Base-by-base conservation (phyloP, 2,888 invertebrate species). In the Argynnis bischoffii region DNA sequence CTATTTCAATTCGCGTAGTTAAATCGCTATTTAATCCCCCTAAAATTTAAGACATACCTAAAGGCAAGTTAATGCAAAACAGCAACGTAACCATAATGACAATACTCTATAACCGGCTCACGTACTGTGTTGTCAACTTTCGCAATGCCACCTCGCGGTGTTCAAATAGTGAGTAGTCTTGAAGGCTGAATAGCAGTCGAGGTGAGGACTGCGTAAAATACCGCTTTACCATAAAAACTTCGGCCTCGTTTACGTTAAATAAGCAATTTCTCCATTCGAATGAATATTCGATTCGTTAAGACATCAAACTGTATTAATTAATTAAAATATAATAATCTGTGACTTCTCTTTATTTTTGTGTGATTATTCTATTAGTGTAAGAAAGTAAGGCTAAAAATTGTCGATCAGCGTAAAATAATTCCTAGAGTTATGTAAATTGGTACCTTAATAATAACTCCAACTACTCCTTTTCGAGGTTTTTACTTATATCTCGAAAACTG, bases 121-220 rank as follows among this genome's bases (percentile, higher is more conserved):
- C 92, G 92, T 91, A 85, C 84, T 74, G 74, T 78, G 84, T 82
- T 87, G 90, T 90, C 88, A 88, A 90, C 91, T 92, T 92, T 92
- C 91, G 92, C 88, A 92, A 92, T 84, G 82, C 81, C 86, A 86
- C 89, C 89, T 89, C 87, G 85, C 84, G 83, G 82, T 84, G 81
- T 84, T 86, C 86, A 81, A 85, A 85, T 86, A 80, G 84, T 87
- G 83, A 88, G 84, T 84, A 82, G 82, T 81, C 85, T 81, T 77
- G 89, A 91, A 91, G 91, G 90, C 87, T 90, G 82, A 57, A 64
- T 80, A 48, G 64, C 65, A 63, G 59, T 69, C 74, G 74, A 74
- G 73, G 76, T 72, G 69, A 76, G 64, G 69, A 46, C 68, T 63
- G 68, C 63, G 41, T 66, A 64, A 74, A 70, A 70, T 70, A 66